Evolutionary conservation across 2,888 invertebrate genomes (phyloP), one percentile per base, ranked within the genome.

Genomic region (Cryptophagus acutangulus): DNA sequence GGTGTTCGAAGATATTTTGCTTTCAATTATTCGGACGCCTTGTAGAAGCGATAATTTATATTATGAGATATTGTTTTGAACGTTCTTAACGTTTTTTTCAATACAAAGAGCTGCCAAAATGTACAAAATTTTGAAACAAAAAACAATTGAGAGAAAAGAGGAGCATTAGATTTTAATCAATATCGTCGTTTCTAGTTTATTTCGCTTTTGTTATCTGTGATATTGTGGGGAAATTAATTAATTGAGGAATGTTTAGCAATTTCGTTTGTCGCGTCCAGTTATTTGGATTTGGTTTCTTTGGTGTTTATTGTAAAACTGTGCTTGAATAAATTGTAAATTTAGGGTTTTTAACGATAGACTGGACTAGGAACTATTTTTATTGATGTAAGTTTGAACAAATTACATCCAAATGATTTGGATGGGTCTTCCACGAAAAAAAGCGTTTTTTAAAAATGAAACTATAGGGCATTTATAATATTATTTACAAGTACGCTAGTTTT

Each of bases 311-410:
- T 26, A 12, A 6, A 12, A 26, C 26, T 12, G n/a, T 12, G 9
- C 12, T 20, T 20, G n/a, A 26, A 26, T 26, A 26, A 12, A 12
- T 36, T 46, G 31, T 43, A 8, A 43, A 33, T 39, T 29, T 25
- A 17, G 25, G 28, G 15, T 26, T 15, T 15, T 15, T 15, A 15
- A 55, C 52, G 55, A 59, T 58, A 60, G 63, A 63, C 63, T 63
- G 63, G 59, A 57, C 48, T 55, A 63, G 61, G 61, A 63, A 58
- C 57, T 59, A 53, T 52, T 52, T 46, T 52, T 12, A 31, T 5
- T 5, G 16, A 15, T 40, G 47, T 47, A n/a, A 45, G 43, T 48
- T 45, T 37, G 37, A 36, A 33, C 33, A 38, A 33, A 33, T 25
- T 44, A 40, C 33, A 34, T 35, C 25, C 35, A 44, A 49, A 48